Conservation (phyloP, 2,888 invertebrate species). For the Coelogynopora nodosa region DNA sequence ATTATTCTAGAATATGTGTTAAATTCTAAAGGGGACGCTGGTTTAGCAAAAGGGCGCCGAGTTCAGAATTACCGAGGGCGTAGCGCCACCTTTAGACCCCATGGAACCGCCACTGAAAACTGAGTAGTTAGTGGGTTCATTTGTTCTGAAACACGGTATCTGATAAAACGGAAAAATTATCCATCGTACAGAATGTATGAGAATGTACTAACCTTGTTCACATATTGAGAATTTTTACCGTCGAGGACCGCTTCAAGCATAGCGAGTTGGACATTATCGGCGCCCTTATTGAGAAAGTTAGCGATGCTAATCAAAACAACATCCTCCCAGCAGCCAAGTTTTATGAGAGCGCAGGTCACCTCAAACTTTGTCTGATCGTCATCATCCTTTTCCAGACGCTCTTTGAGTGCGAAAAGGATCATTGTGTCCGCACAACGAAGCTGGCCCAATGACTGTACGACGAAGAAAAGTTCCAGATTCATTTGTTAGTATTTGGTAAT, state of each 20-base stretch:
- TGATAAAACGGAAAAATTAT: no score
- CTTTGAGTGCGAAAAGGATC: conserved; percentile 56
- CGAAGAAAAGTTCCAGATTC: no score
- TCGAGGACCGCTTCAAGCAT: conserved; percentile 54
- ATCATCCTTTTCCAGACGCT: conserved; percentile 53
- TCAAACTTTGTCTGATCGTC: conserved; percentile 57
- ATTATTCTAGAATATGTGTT: no score
- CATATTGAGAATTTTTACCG: conserved; percentile 57
- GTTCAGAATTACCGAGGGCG: no score
- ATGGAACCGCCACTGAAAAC: no score
- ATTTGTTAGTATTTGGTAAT: no score
- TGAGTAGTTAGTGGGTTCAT: no score
- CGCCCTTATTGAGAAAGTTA: conserved; percentile 55
- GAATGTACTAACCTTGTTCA: conserved; percentile 56
- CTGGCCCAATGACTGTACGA: conserved; percentile 53
- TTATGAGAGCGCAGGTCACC: conserved; percentile 56
- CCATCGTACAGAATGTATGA: no score
- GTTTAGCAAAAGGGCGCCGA: no score
- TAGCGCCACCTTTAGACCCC: no score
- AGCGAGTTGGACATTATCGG: conserved; percentile 54
- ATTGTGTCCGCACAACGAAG: conserved; percentile 57
- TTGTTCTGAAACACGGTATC: no score
- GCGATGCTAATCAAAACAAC: conserved; percentile 53
- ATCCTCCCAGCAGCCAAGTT: conserved; percentile 59
- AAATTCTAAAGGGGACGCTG: no score